A percentile compares a stretch with the other conserved stretches of the same genome.
phyloP scores from a whole-genome alignment of 2,797 vertebrate species.

The Acanthurus lineatus region DNA sequence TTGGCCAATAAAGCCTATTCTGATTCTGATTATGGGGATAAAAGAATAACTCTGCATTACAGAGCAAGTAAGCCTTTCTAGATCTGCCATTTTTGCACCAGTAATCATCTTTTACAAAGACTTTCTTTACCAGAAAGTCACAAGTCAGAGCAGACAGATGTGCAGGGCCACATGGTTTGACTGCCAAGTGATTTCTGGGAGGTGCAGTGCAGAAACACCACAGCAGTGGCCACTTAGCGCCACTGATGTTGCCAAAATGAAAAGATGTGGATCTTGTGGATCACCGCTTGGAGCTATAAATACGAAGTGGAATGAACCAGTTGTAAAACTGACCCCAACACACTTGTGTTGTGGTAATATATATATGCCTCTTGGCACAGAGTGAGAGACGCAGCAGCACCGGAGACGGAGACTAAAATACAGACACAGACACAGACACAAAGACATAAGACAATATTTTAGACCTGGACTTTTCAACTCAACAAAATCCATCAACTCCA shows the following conservation, averaged over 20 bases:
- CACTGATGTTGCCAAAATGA: constrained; percentile 53
- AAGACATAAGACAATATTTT: neutral
- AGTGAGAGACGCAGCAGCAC: neutral
- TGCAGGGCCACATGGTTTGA: neutral
- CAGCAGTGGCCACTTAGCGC: constrained; percentile 48
- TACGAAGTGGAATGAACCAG: constrained; percentile 49
- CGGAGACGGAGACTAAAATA: neutral
- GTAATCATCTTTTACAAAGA: neutral
- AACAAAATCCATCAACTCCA: neutral
- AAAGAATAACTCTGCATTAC: neutral
- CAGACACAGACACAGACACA: too few species aligned
- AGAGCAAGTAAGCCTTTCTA: neutral
- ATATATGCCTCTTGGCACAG: constrained; percentile 7
- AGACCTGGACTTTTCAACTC: neutral
- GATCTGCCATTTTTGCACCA: neutral
- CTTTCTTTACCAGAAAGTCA: constrained; percentile 10
- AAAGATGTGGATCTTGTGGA: constrained; percentile 39
- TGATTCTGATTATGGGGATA: too few species aligned
- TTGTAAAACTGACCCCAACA: constrained; percentile 46
- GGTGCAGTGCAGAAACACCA: constrained; percentile 40
- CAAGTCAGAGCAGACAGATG: constrained; percentile 10
- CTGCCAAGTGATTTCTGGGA: constrained; percentile 45
- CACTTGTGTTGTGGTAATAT: constrained; percentile 33
- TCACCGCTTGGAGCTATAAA: constrained; percentile 56
- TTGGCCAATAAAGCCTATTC: too few species aligned